These are phyloP conservation scores for Antechinus stuartii DNA, from an alignment of 2,113 vertebrate genomes.

Conservation along the genomic window DNA sequence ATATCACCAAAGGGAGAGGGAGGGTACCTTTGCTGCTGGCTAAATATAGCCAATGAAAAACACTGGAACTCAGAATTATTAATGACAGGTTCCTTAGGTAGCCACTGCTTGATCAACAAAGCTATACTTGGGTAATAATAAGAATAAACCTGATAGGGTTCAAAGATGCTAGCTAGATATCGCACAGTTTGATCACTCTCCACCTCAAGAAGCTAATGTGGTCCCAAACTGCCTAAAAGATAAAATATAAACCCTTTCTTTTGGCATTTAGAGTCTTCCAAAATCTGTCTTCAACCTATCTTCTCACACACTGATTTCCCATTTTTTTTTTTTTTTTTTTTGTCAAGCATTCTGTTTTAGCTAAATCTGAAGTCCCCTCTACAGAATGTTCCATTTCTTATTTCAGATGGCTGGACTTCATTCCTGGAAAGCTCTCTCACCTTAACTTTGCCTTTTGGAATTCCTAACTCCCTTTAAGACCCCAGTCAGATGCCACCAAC, in stretches of 20 bases:
- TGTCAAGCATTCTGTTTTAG: neutral
- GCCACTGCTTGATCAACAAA: neutral
- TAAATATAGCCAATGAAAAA: neutral
- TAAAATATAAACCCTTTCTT: neutral
- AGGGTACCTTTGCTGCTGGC: neutral
- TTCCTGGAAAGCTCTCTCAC: neutral
- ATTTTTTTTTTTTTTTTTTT: neutral
- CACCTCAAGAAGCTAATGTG: neutral
- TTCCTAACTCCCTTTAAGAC: neutral
- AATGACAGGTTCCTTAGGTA: accelerated
- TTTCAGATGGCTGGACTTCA: neutral
- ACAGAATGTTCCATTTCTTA: neutral
- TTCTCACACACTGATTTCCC: neutral
- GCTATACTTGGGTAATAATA: neutral
- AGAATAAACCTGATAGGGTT: neutral
- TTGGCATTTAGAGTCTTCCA: too few relatives aligned
- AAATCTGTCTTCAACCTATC: neutral
- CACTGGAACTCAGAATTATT: neutral
- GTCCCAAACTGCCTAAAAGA: neutral
- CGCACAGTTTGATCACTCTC: neutral
- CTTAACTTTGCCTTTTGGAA: neutral
- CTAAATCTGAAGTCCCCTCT: neutral
- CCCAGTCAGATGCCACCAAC: neutral
- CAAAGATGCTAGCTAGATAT: too few relatives aligned
- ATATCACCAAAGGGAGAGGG: too few relatives aligned